phyloP scores from a whole-genome alignment of 35 echinoderm and acorn worm species.

The Holothuria glaberrima region DNA sequence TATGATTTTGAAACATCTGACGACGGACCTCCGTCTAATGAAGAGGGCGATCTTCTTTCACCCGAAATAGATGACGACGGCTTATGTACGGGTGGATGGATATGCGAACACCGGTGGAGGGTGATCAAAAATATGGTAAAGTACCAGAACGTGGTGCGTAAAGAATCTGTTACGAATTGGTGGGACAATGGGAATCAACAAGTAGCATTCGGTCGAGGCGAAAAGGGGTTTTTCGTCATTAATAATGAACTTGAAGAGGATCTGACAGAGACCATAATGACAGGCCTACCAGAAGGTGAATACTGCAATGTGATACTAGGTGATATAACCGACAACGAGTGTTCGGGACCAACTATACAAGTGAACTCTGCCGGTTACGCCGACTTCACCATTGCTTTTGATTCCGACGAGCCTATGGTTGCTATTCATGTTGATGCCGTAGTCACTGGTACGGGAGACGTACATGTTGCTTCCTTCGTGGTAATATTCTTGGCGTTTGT shows the following conservation, averaged over 20 bases:
- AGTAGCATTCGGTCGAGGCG: conserved; percentile 77
- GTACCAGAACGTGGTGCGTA: conserved; percentile 59
- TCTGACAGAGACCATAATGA: conserved; percentile 35
- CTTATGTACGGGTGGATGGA: conserved; percentile 77
- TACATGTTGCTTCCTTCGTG: neutral
- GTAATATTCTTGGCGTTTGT: neutral
- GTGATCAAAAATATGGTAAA: conserved; percentile 73
- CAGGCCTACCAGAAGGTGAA: conserved; percentile 72
- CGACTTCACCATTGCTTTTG: conserved; percentile 25
- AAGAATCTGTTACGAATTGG: conserved; percentile 64
- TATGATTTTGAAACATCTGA: conserved; percentile 59
- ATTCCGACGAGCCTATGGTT: conserved; percentile 53
- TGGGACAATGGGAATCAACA: conserved; percentile 77
- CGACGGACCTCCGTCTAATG: conserved; percentile 59
- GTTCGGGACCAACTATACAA: conserved; percentile 46
- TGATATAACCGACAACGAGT: conserved; percentile 17
- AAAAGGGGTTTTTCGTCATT: conserved; percentile 74
- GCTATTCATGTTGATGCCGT: conserved; percentile 62
- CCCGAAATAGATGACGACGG: conserved; percentile 7
- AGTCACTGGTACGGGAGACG: neutral
- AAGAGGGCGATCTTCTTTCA: neutral
- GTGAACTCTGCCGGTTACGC: conserved; percentile 55
- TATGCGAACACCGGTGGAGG: conserved; percentile 89
- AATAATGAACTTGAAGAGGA: conserved; percentile 44
- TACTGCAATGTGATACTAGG: conserved; percentile 79